Evolutionary conservation across 2,888 invertebrate genomes (phyloP).

Genomic region (Ochropleura leucogaster): DNA sequence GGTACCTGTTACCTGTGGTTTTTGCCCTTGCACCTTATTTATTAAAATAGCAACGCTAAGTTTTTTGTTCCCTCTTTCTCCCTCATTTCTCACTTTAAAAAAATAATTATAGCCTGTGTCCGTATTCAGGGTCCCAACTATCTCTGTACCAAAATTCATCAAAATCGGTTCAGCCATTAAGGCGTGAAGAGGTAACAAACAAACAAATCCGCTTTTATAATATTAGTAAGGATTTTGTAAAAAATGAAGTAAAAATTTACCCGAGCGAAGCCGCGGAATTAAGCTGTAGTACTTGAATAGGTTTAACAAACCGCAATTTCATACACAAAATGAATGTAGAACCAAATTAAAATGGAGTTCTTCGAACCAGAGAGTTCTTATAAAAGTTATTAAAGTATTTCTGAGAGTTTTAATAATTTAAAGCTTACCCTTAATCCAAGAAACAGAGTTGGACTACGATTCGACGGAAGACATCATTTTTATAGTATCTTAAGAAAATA

Average conservation of each 20-base stretch:
- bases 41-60: no score
- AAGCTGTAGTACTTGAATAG: background rate
- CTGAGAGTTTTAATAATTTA: background rate
- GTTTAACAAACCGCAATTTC: background rate
- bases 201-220: no score
- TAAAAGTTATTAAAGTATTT: background rate
- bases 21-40: no score
- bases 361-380: no score
- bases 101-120: no score
- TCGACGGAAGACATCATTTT: slow-evolving; percentile 75
- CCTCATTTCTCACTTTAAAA: no score
- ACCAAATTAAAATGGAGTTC: background rate
- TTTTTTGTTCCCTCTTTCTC: no score
- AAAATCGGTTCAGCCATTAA: no score
- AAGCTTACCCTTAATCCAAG: slow-evolving; percentile 63
- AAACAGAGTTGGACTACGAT: slow-evolving; percentile 61
- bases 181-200: no score
- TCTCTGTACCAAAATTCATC: no score
- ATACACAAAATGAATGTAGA: background rate
- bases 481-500: slow-evolving; percentile 72
- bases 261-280: background rate
- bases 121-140: no score
- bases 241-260: background rate
- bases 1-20: no score
- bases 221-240: background rate